phyloP scores from a whole-genome alignment of 2,888 invertebrate genomes.

The Perithous albicinctus region DNA sequence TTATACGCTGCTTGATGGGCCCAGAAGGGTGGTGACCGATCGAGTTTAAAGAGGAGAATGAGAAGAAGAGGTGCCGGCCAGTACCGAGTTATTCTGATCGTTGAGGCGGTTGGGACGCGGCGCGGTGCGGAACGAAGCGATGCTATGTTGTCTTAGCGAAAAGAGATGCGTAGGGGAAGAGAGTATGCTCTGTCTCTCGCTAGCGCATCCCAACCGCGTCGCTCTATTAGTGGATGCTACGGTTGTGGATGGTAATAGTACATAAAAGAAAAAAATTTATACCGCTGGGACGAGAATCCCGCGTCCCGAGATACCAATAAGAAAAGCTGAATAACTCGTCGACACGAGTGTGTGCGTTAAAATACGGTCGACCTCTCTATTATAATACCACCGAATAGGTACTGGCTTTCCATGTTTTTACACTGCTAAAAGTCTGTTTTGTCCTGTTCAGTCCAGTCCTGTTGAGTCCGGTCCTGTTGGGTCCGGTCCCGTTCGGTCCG shows the following conservation, averaged over 20 bases:
- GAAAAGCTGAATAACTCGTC: background rate
- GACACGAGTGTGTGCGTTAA: no score
- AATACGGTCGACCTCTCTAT: no score
- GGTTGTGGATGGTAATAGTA: background rate
- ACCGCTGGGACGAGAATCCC: background rate
- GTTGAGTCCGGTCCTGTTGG: no score
- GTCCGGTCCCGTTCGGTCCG: no score
- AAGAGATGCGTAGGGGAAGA: constrained; percentile 57
- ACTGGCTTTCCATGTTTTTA: no score
- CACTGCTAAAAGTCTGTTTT: no score
- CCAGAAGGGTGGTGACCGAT: constrained; percentile 63
- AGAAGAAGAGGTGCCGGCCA: constrained; percentile 69
- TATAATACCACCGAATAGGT: no score
- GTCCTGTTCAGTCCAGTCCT: no score
- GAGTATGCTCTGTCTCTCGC: no score
- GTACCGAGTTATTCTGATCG: constrained; percentile 81
- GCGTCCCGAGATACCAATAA: background rate
- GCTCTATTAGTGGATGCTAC: constrained; percentile 5
- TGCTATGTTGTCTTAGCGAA: constrained; percentile 25
- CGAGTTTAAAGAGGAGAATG: constrained; percentile 77
- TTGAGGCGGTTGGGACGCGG: constrained; percentile 70
- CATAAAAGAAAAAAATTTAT: background rate
- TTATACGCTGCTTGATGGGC: background rate
- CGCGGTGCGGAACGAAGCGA: constrained; percentile 68
- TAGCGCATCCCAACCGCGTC: background rate